Conservation (phyloP, 2,797 vertebrate species). For the Rhyacichthys aspro region DNA sequence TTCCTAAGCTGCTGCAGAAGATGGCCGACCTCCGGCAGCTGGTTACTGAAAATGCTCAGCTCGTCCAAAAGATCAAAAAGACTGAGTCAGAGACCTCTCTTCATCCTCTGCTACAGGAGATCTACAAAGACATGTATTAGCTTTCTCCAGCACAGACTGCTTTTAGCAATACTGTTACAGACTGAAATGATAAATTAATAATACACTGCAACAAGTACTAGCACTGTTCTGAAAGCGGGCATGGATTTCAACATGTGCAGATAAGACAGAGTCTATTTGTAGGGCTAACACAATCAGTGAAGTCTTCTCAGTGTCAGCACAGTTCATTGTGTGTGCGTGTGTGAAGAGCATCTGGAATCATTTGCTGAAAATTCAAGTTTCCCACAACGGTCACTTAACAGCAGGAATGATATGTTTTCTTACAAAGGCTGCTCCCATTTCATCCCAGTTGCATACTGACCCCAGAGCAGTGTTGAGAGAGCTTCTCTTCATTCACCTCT, state of each 20-base stretch:
- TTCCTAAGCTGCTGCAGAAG: slow-evolving; percentile 99
- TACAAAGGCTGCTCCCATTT: slow-evolving; percentile 66
- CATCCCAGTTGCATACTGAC: slow-evolving; percentile 62
- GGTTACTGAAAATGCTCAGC: slow-evolving; percentile 94
- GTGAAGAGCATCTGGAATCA: slow-evolving; percentile 71
- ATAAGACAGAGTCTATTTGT: slow-evolving; percentile 50
- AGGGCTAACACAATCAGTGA: slow-evolving; percentile 65
- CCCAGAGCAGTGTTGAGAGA: slow-evolving; percentile 52
- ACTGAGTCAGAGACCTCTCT: slow-evolving; percentile 95
- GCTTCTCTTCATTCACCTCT: slow-evolving; percentile 31
- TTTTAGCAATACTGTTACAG: slow-evolving; percentile 75
- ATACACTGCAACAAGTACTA: slow-evolving; percentile 69
- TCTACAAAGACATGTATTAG: slow-evolving; percentile 99
- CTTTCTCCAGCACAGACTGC: slow-evolving; percentile 57
- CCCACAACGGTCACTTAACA: slow-evolving; percentile 69
- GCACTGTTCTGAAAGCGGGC: slow-evolving; percentile 67
- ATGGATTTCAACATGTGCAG: slow-evolving; percentile 50
- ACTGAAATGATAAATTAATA: slow-evolving; percentile 56
- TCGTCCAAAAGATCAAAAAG: slow-evolving; percentile 98
- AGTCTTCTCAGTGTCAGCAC: slow-evolving; percentile 58
- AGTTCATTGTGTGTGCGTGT: slow-evolving; percentile 22
- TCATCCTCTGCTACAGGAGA: slow-evolving; percentile 97
- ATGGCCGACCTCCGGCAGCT: slow-evolving; percentile 98
- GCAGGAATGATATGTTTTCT: slow-evolving; percentile 68
- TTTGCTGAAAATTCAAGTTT: slow-evolving; percentile 68